These are phyloP conservation scores for Decapterus maruadsi DNA, from an alignment of 2,797 vertebrate genomes.

Conservation along the genomic window DNA sequence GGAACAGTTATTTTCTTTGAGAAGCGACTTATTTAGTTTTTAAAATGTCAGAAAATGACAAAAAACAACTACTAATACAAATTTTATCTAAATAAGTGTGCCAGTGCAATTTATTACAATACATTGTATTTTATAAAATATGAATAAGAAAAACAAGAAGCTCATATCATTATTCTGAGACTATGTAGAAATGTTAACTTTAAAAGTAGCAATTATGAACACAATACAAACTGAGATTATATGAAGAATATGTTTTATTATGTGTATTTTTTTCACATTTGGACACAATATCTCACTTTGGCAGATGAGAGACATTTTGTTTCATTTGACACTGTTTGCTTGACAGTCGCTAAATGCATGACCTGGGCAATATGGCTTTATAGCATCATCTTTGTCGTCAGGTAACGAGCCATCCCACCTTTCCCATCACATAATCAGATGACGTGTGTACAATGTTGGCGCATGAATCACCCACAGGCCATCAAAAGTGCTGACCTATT, in stretches of 20 bases:
- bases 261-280: conserved; percentile 42
- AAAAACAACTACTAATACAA: no score
- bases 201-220: background rate
- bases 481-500: conserved; percentile 27
- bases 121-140: background rate
- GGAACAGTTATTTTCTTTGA: no score
- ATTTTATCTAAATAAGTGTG: no score
- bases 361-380: conserved; percentile 47
- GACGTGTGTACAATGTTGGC: conserved; percentile 45
- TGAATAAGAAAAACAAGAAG: background rate
- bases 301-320: conserved; percentile 22
- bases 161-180: background rate
- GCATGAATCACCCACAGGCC: conserved; percentile 57
- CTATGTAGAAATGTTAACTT: background rate
- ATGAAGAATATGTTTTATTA: conserved; percentile 61
- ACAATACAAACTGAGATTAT: background rate
- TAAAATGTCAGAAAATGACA: no score
- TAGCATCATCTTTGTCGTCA: conserved; percentile 35
- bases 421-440: conserved; percentile 60
- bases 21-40: no score
- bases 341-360: conserved; percentile 45
- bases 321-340: conserved; percentile 34
- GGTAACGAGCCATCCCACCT: conserved; percentile 56
- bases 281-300: conserved; percentile 12
- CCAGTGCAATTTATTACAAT: background rate